Base-by-base conservation (phyloP, 2,888 invertebrate species). In the Catocala sponsa region DNA sequence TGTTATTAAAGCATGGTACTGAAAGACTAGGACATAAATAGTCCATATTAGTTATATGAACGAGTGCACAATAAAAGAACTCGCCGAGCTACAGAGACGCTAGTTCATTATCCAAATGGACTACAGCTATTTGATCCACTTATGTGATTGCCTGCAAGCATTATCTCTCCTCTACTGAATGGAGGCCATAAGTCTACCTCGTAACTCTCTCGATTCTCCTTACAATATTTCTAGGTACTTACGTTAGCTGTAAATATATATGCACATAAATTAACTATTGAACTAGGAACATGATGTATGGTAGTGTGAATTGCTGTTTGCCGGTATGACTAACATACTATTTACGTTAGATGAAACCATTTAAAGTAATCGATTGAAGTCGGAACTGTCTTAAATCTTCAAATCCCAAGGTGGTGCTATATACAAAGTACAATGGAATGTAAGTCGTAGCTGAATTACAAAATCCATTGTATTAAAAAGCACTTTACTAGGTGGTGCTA, bases 51-150 rank as follows among this genome's bases (percentile, higher is more conserved):
- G 82, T 83, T 86, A 84, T 83, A 85, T 83, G 83, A 83, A 83
- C 77, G 82, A 79, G 79, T 82, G 82, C 84, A 86, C 86, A 89
- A 89, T 91, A 91, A 91, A 86, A 85, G 82, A 85, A 83, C 80
- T 81, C 81, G 73, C 78, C 76, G 78, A 85, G 84, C 89, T 89
- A 85, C 87, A 82, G 80, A 91, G 89, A 89, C 88, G 86, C 91
- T 88, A 91, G 92, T 94, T 94, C 94, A 93, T 94, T 94, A 94
- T 91, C 89, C 91, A 94, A 94, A 94, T 94, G 94, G 94, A 94
- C 91, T 93, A 90, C 89, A 92, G 91, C 92, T 94, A 94, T 94
- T 93, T 94, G 93, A 94, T 94, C 93, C 94, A 94, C 94, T 94
- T 94, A 93, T 94, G 93, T 91, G 94, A 94, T 94, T 94, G 94